Base-by-base conservation (phyloP, 2,797 vertebrate genomes). In the Tragopan temminckii region DNA sequence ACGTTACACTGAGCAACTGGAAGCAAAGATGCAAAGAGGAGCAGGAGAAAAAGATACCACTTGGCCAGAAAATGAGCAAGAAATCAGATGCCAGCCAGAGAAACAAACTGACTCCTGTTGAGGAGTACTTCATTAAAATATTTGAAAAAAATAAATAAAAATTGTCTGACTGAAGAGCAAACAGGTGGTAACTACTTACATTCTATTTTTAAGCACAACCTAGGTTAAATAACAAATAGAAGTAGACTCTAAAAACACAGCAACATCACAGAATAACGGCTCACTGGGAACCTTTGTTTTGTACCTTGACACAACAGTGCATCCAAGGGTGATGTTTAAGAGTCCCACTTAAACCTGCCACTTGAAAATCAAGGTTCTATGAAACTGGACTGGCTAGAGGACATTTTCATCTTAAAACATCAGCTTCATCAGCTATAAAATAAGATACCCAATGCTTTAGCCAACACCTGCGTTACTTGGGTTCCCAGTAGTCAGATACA, bases 131-230 rank as follows among this genome's bases (percentile, higher is more conserved):
- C 11, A 95, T 79, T 90, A 80, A 89, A 90, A 92, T 40, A 87
- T 86, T 89, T 53, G 35, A 57, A 29, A 29, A 43, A 29, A 27
- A 52, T 16, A 50, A 42, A 50, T 27, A 64, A 92, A 91, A 96
- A 92, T 91, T 95, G 91, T 40, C 92, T 94, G 85, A 57, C 89
- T 95, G 91, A 92, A 93, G 95, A 94, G 91, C 53, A 78, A 96
- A 92, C 90, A 95, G 88, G 90, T 94, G 90, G 86, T 57, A 46
- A 85, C 61, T 62, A 80, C 82, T 95, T 97, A 87, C 91, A 91
- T 82, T 64, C 43, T 68, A 20, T 53, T 94, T 84, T 91, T 74
- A 93, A 89, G 76, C 61, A 91, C 55, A 77, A 67, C 62, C 61
- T 80, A 90, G 75, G 93, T 61, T 94, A 63, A 90, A 74, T 67